Base-by-base conservation (phyloP, 2,888 invertebrate species). In the Brassicogethes aeneus region DNA sequence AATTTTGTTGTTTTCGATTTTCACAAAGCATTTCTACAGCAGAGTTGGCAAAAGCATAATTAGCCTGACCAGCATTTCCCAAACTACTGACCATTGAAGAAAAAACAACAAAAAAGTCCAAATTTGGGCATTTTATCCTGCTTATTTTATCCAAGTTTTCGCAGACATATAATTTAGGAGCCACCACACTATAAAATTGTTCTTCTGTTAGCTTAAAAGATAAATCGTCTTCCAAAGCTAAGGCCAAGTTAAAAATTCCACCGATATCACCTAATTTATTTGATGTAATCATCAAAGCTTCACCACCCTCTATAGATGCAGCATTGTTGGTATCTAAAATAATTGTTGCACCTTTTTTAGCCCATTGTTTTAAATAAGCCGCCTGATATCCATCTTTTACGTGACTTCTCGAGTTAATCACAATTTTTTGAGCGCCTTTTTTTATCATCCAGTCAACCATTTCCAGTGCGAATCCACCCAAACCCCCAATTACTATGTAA, bases 401-500 rank as follows among this genome's bases (percentile, higher is more conserved):
- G 1, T 77, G 79, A 2, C 70, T 69, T 36, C 80, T 69, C 1
- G 79, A 78, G 1, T 77, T 76, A 1, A 81, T 63, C 1, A 80
- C 67, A 2, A 82, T 47, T 33, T 74, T 71, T 40, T 56, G 70
- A 2, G 77, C 80, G 3, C 80, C 80, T 36, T 79, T 66, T 33
- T 69, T 68, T 32, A 79, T 68, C 48, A 82, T 54, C 76, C 77
- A 78, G 41, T 72, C 65, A 12, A 73, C 68, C 40, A 82, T 59
- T 58, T 81, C 80, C 16, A 82, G 62, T 16, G 80, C 81, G 59
- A 82, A 79, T 2, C 80, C 81, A 43, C 82, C 82, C 33, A 81
- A 69, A 45, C 80, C 78, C 41, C 72, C 72, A n/a, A 69, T 63
- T 36, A 64, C 39, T 12, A 65, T 48, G 44, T 63, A 64, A 1